Evolutionary conservation across 2,113 vertebrate genomes (phyloP).

Genomic region (Gambusia affinis): DNA sequence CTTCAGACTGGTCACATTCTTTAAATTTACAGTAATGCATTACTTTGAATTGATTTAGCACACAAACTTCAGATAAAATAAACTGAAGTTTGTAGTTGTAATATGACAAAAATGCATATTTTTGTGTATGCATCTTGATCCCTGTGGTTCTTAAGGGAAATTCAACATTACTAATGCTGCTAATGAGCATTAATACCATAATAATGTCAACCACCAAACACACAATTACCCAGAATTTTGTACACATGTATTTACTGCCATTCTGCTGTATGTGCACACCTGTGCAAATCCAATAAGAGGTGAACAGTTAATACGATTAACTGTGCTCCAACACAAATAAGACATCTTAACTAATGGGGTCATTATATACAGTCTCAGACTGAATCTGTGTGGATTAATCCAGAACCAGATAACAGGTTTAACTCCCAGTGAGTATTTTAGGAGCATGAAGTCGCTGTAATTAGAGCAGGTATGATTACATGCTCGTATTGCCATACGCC

Average conservation of each 20-base stretch:
- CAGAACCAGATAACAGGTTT: constrained; percentile 27
- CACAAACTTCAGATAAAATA: not conserved
- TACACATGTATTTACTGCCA: constrained; percentile 26
- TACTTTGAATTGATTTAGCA: not conserved
- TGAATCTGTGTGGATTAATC: constrained; percentile 49
- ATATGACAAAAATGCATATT: not conserved
- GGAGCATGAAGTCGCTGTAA: constrained; percentile 14
- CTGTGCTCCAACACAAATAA: constrained; percentile 4
- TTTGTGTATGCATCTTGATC: constrained; percentile 26
- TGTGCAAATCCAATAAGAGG: constrained; percentile 52
- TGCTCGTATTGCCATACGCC: not conserved
- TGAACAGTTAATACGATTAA: constrained; percentile 64
- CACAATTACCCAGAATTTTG: not conserved
- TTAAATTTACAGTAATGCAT: not conserved
- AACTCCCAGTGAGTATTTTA: constrained; percentile 23
- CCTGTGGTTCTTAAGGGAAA: constrained; percentile 67
- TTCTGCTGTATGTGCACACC: constrained; percentile 35
- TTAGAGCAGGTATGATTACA: not conserved
- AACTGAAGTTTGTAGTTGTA: not conserved
- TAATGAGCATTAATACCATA: constrained; percentile 82
- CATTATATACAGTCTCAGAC: constrained; percentile 19
- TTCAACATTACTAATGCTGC: constrained; percentile 72
- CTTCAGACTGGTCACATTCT: not conserved
- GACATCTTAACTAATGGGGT: constrained; percentile 29
- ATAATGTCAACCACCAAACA: constrained; percentile 61